Evolutionary conservation across 2,888 invertebrate genomes (phyloP).

Genomic region (Lottia scabra): DNA sequence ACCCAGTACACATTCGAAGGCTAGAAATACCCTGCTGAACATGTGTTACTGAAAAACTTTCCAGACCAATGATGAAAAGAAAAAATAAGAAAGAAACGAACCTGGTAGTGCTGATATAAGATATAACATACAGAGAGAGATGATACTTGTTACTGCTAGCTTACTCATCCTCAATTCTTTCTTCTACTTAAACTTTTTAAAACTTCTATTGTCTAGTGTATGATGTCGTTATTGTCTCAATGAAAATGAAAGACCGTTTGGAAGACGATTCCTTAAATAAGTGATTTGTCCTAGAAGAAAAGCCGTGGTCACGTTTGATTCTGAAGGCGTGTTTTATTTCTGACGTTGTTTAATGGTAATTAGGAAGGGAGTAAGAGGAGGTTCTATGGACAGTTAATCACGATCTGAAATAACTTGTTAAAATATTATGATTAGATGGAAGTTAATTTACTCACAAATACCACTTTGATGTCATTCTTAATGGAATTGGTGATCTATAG

Average conservation of each 20-base stretch:
- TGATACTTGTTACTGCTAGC: conserved; percentile 1
- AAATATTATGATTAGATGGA: conserved; percentile 4
- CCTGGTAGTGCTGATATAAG: neutral
- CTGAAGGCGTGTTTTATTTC: neutral
- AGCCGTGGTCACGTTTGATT: neutral
- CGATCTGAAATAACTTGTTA: neutral
- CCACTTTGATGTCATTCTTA: neutral
- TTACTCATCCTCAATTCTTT: neutral
- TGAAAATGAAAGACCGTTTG: too few species aligned
- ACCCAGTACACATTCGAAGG: too few species aligned
- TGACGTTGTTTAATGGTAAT: conserved; percentile 1
- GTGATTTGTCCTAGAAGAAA: neutral
- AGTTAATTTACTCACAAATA: neutral
- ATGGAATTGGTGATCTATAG: conserved; percentile 1
- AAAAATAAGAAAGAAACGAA: neutral
- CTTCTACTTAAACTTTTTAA: too few species aligned
- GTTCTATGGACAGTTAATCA: neutral
- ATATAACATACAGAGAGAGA: neutral
- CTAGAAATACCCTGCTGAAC: too few species aligned
- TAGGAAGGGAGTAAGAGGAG: neutral
- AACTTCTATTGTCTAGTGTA: too few species aligned
- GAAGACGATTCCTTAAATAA: neutral
- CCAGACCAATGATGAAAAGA: neutral
- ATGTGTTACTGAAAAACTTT: too few species aligned
- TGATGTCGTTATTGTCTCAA: too few species aligned